Conservation (phyloP, 1,140 invertebrate genomes). For the Stenopsyche tienmushanensis region DNA sequence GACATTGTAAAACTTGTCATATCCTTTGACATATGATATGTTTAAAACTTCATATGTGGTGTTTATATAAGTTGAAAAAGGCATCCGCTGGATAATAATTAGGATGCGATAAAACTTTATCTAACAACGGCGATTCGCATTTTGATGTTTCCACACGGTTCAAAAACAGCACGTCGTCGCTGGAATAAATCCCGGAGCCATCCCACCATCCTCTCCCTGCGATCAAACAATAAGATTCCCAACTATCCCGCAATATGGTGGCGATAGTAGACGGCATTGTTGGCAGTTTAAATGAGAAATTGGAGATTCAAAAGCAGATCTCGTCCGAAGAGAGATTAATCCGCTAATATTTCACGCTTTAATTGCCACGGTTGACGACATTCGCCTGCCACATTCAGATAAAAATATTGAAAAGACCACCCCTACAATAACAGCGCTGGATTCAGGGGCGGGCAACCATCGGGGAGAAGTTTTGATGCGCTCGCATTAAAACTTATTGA, state of each 20-base stretch:
- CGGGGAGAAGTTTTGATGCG: too few species aligned
- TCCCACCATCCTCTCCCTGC: neutral
- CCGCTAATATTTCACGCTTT: conserved; percentile 21
- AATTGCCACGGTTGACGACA: conserved; percentile 8
- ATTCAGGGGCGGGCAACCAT: too few species aligned
- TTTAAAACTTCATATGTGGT: too few species aligned
- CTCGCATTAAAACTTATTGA: too few species aligned
- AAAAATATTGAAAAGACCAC: conserved; percentile 13
- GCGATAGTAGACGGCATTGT: neutral
- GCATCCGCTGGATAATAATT: too few species aligned
- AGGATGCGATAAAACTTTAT: too few species aligned
- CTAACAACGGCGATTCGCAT: too few species aligned
- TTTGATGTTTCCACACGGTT: too few species aligned
- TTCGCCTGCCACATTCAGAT: conserved; percentile 15
- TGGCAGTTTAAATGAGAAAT: neutral
- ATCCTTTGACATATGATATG: too few species aligned
- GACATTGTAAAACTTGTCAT: too few species aligned
- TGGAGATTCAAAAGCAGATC: neutral
- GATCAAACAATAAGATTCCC: neutral
- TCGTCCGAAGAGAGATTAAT: conserved; percentile 9
- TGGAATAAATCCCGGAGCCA: neutral
- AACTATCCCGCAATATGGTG: neutral
- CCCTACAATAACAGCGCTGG: neutral
- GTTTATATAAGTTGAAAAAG: too few species aligned
- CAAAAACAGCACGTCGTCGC: neutral